These are phyloP conservation scores for Orientallactaga bullata DNA, from an alignment of 2,113 vertebrate genomes.

Conservation along the genomic window DNA sequence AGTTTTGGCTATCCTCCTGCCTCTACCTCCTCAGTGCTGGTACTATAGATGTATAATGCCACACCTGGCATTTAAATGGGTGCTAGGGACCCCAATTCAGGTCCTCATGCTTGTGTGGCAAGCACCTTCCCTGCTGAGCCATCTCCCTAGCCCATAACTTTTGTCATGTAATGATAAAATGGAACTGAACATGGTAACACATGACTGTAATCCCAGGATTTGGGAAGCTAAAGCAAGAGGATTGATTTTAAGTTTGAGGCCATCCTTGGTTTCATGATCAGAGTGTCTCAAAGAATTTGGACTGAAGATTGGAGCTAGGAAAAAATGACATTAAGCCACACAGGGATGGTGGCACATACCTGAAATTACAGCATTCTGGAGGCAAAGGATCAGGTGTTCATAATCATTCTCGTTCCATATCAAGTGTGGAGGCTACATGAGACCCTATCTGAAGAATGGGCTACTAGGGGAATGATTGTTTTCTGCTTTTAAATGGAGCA, in stretches of 20 bases:
- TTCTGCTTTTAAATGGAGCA: constrained; percentile 46
- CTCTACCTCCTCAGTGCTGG: too few relatives aligned
- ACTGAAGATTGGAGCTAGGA: neutral
- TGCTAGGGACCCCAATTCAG: too few relatives aligned
- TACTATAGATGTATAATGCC: too few relatives aligned
- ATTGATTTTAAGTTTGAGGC: neutral
- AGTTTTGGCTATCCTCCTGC: too few relatives aligned
- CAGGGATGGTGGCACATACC: neutral
- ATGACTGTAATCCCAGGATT: neutral
- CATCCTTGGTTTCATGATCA: neutral
- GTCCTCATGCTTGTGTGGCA: too few relatives aligned
- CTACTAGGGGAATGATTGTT: neutral
- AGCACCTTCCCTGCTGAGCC: too few relatives aligned
- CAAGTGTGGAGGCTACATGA: too few relatives aligned
- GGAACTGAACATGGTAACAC: neutral
- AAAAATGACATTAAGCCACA: neutral
- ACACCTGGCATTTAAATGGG: too few relatives aligned
- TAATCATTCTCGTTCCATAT: neutral
- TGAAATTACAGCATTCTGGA: neutral
- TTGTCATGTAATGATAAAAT: constrained; percentile 32
- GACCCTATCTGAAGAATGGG: neutral
- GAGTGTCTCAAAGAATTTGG: neutral
- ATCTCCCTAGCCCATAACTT: neutral
- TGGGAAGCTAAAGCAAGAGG: neutral
- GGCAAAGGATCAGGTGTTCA: neutral